A percentile compares a stretch with the other conserved stretches of the same genome.
phyloP scores from a whole-genome alignment of 2,888 invertebrate species.

The Noctua janthe region DNA sequence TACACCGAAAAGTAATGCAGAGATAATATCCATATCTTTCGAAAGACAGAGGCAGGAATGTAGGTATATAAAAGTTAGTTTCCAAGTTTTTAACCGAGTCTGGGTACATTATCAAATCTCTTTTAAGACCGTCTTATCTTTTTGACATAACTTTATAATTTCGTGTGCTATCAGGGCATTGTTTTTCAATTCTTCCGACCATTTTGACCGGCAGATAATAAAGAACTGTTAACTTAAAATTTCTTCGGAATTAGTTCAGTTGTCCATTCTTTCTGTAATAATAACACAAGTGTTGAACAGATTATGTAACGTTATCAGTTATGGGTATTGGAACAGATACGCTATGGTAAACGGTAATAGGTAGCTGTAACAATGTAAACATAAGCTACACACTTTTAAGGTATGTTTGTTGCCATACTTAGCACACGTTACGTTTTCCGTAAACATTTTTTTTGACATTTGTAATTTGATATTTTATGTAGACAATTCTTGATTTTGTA shows the following conservation, averaged over 20 bases:
- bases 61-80: constrained; percentile 36
- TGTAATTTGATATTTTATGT: too few species aligned
- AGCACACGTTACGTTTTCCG: constrained; percentile 18
- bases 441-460: neutral
- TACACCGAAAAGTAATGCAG: constrained; percentile 20
- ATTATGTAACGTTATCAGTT: constrained; percentile 26
- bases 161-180: constrained; percentile 49
- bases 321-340: constrained; percentile 46
- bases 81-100: constrained; percentile 26
- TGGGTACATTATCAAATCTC: constrained; percentile 47
- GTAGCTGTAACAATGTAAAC: constrained; percentile 15
- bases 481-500: too few species aligned
- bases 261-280: constrained; percentile 25
- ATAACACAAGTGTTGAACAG: constrained; percentile 14
- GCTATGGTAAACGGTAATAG: constrained; percentile 15
- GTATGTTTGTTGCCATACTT: constrained; percentile 23
- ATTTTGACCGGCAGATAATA: constrained; percentile 21
- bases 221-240: constrained; percentile 40
- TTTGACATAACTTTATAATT: constrained; percentile 58
- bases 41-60: constrained; percentile 12
- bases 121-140: constrained; percentile 48
- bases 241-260: constrained; percentile 34
- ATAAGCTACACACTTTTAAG: constrained; percentile 11
- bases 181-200: constrained; percentile 38
- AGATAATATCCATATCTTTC: constrained; percentile 41